A percentile compares a stretch with the other conserved stretches of the same genome.
phyloP scores from a whole-genome alignment of 2,888 invertebrate species.

The Petrolisthes cinctipes region DNA sequence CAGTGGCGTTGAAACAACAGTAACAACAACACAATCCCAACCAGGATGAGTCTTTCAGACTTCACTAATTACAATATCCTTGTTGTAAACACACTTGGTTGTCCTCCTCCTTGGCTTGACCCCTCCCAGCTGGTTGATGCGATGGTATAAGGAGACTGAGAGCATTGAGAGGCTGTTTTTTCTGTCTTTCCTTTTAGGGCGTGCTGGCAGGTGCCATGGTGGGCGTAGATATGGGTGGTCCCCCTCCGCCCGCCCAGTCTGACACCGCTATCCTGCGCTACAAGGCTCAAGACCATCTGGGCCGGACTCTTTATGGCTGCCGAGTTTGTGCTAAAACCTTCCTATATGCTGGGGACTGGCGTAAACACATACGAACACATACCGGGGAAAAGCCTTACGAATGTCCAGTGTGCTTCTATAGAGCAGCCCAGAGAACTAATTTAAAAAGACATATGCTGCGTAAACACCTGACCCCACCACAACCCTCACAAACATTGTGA shows the following conservation, averaged over 20 bases:
- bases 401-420: conserved; percentile 50
- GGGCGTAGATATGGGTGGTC: conserved; percentile 52
- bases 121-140: background rate
- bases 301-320: conserved; percentile 49
- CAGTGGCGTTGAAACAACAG: too few species aligned
- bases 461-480: conserved; percentile 37
- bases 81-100: too few species aligned
- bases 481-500: conserved; percentile 18
- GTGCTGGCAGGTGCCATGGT: conserved; percentile 50
- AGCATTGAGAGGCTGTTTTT: conserved; percentile 50
- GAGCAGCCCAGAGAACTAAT: conserved; percentile 56
- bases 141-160: conserved; percentile 27
- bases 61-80: too few species aligned
- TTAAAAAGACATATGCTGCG: conserved; percentile 53
- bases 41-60: too few species aligned
- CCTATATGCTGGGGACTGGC: conserved; percentile 51
- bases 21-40: too few species aligned
- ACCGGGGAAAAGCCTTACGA: conserved; percentile 58
- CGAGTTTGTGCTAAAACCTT: conserved; percentile 52
- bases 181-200: conserved; percentile 50
- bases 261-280: conserved; percentile 46
- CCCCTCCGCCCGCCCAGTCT: conserved; percentile 21
- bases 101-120: too few species aligned
- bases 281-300: conserved; percentile 49
- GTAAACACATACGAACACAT: conserved; percentile 55